These are phyloP conservation scores for Clytia hemisphaerica DNA, from an alignment of 30 jellyfish, hydroid and myxozoan species.

Conservation along the genomic window DNA sequence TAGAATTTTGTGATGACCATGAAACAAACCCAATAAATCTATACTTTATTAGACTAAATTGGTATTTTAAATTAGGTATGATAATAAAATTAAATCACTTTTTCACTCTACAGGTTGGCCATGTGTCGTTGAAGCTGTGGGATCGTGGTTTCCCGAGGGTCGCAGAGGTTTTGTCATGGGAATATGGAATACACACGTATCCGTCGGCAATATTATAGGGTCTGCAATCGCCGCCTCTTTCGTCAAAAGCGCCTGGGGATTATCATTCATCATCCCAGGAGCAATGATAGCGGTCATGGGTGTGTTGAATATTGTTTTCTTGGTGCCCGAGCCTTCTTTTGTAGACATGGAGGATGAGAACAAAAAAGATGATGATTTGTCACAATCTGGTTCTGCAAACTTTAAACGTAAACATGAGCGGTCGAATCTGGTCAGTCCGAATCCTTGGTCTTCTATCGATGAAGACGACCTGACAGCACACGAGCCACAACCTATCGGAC, in stretches of 20 bases:
- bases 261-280: constrained; percentile 94
- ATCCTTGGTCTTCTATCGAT: neutral
- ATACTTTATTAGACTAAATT: too few species aligned
- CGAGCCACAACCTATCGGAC: constrained; percentile 11
- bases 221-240: constrained; percentile 91
- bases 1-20: too few species aligned
- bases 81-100: neutral
- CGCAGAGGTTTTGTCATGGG: constrained; percentile 97
- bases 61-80: too few species aligned
- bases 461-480: neutral
- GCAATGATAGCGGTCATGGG: constrained; percentile 51
- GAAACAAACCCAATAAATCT: too few species aligned
- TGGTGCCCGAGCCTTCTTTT: constrained; percentile 74
- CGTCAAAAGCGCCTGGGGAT: constrained; percentile 83
- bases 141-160: constrained; percentile 96
- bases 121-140: constrained; percentile 97
- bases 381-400: neutral
- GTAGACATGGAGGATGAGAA: constrained; percentile 51
- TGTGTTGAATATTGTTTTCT: constrained; percentile 38
- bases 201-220: constrained; percentile 93
- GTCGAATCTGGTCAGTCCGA: constrained; percentile 9
- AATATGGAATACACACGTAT: constrained; percentile 89
- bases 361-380: neutral
- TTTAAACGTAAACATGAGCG: too few species aligned
- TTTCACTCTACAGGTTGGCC: constrained; percentile 92